Evolutionary conservation across 64 coral and sea anemone species (phyloP).

Genomic region (Acropora yongei): DNA sequence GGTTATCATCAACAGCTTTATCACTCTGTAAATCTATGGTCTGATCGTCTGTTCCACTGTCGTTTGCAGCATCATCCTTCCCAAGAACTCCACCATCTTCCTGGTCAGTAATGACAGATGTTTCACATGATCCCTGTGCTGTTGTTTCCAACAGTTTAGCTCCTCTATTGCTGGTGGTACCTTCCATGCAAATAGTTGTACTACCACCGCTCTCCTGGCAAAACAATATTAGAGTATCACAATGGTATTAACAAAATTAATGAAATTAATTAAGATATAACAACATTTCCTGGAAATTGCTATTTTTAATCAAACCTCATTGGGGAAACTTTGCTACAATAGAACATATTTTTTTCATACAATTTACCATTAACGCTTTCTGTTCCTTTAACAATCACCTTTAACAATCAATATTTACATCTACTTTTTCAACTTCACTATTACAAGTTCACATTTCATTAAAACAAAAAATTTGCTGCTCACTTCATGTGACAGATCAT

Average conservation of each 20-base stretch:
- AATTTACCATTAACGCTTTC: too few species aligned
- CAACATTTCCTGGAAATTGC: too few species aligned
- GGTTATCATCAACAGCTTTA: background rate
- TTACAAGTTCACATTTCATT: too few species aligned
- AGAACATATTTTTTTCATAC: too few species aligned
- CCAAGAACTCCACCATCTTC: background rate
- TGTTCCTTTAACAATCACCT: too few species aligned
- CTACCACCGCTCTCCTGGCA: background rate
- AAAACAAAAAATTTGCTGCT: background rate
- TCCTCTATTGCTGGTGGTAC: background rate
- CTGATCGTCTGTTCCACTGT: constrained; percentile 3
- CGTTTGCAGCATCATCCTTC: background rate
- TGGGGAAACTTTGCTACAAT: too few species aligned
- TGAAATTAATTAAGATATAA: too few species aligned
- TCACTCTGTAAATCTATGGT: background rate
- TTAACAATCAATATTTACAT: too few species aligned
- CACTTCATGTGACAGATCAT: background rate
- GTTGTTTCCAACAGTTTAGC: background rate
- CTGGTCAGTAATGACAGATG: background rate
- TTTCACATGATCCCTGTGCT: background rate
- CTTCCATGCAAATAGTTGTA: background rate
- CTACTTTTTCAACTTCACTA: too few species aligned
- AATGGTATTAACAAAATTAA: background rate
- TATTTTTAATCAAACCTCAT: too few species aligned
- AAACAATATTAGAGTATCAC: background rate